Base-by-base conservation (phyloP, 2,113 vertebrate species). In the Forbesichthys papilliferus region DNA sequence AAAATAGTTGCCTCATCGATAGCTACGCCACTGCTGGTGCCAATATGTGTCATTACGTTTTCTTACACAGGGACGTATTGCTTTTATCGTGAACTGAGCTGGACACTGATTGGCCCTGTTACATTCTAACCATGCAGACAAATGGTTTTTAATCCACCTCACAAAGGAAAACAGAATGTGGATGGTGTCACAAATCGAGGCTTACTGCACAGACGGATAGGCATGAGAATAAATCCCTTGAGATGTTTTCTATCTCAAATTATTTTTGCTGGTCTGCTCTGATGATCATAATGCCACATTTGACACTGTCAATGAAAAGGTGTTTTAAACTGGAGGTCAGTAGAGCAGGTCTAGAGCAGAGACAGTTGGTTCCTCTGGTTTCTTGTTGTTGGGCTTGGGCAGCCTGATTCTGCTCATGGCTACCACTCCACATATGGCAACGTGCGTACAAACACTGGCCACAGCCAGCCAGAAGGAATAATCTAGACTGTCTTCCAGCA, bases 401-500 rank as follows among this genome's bases (percentile, higher is more conserved):
- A 98, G 91, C 48, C 90, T 88, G 69, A 99, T 94, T 14, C 86
- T 90, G 73, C 95, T 98, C 83, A 96, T 91, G 4, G 95, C 93
- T 27, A 98, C 91, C 14, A 96, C 89, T 0, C 95, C 85, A 77
- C 98, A 86, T 85, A 96, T 95, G 4, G 92, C 90, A 0, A 92
- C 92, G 0, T 96, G 96, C 66, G 93, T 91, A 0, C 78, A 90
- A 20, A 94, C 79, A 36, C 96, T 95, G 80, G 94, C 95, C 64
- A 98, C 94, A 1, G 95, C 95, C 51, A 98, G 87, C 96, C 96
- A 98, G 73, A 98, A 98, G 0, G 94, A 99, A 86, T 92, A 91
- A 76, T 96, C 94, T 34, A 95, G 94, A 46, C 1, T 65, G 73
- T 99, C 94, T 3, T 96, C 94, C 72, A 98, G 84, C 57, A 98